Evolutionary conservation across 2,113 vertebrate genomes (phyloP).

Genomic region (Seriola aureovittata): DNA sequence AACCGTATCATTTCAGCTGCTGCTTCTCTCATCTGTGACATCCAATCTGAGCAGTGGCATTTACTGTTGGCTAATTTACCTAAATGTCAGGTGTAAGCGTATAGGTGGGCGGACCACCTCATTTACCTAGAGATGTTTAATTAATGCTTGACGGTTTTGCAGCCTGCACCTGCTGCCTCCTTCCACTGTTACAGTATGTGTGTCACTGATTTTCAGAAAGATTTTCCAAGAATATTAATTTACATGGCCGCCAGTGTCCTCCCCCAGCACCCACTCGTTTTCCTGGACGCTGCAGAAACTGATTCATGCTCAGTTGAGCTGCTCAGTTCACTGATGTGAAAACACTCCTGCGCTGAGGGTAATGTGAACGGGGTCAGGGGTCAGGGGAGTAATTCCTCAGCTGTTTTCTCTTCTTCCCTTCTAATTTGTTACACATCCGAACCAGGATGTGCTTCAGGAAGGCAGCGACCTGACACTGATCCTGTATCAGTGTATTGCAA

Average conservation of each 20-base stretch:
- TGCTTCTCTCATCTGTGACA: slow-evolving; percentile 5
- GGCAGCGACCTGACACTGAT: slow-evolving; percentile 22
- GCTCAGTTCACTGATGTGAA: slow-evolving; percentile 10
- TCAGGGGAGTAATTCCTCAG: slow-evolving; percentile 31
- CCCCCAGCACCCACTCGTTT: slow-evolving; percentile 4
- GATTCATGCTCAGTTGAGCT: slow-evolving; percentile 14
- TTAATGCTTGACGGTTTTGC: slow-evolving; percentile 43
- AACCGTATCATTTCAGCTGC: slow-evolving; percentile 8
- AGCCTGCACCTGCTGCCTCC: slow-evolving; percentile 40
- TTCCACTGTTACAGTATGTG: background rate
- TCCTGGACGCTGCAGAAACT: background rate
- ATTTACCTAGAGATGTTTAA: slow-evolving; percentile 48
- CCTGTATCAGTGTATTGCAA: background rate
- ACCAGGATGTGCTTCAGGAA: background rate
- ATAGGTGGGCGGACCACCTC: slow-evolving; percentile 37
- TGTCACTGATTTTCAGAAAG: background rate
- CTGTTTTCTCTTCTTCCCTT: slow-evolving; percentile 22
- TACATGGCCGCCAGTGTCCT: background rate
- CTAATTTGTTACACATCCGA: background rate
- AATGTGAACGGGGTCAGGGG: slow-evolving; percentile 26
- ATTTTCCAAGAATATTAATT: slow-evolving; percentile 8
- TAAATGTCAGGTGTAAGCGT: slow-evolving; percentile 60
- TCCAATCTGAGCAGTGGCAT: slow-evolving; percentile 14
- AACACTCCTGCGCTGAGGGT: background rate
- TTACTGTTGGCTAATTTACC: slow-evolving; percentile 28